A percentile compares a stretch with the other conserved stretches of the same genome.
Conservation (phyloP, 2,113 vertebrate genomes). For the Leptosomus discolor region DNA sequence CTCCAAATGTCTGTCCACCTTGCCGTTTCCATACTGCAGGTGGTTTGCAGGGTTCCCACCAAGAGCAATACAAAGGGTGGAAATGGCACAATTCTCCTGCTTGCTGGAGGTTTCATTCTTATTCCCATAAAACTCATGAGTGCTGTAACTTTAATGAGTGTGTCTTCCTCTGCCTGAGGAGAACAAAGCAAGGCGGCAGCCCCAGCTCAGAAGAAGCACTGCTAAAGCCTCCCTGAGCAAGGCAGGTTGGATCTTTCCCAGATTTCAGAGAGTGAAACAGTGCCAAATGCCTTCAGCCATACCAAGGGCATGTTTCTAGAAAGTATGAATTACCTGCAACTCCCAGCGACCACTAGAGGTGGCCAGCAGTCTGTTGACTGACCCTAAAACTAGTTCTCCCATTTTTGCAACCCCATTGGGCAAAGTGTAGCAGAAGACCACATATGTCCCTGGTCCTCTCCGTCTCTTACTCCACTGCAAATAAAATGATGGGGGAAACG, state of each 20-base stretch:
- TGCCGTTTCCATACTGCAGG: background rate
- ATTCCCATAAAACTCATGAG: background rate
- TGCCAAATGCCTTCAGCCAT: background rate
- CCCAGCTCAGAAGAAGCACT: background rate
- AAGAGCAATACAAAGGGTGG: background rate
- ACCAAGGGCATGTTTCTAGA: background rate
- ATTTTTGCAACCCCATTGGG: background rate
- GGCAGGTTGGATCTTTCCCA: background rate
- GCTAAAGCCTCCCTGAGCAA: background rate
- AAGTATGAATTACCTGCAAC: background rate
- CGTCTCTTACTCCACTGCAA: background rate
- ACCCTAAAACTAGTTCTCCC: background rate
- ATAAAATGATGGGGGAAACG: background rate
- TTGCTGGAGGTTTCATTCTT: background rate
- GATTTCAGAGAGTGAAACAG: background rate
- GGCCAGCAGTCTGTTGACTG: background rate
- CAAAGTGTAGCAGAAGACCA: background rate
- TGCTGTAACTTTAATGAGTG: background rate
- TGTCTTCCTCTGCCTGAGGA: background rate
- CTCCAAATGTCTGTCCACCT: background rate
- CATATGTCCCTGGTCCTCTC: background rate
- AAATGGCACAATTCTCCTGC: background rate
- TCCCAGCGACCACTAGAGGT: constrained; percentile 14
- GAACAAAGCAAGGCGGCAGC: background rate
- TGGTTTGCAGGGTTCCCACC: background rate